Base-by-base conservation (phyloP, 1,140 invertebrate genomes). In the Armadillidium nasatum region DNA sequence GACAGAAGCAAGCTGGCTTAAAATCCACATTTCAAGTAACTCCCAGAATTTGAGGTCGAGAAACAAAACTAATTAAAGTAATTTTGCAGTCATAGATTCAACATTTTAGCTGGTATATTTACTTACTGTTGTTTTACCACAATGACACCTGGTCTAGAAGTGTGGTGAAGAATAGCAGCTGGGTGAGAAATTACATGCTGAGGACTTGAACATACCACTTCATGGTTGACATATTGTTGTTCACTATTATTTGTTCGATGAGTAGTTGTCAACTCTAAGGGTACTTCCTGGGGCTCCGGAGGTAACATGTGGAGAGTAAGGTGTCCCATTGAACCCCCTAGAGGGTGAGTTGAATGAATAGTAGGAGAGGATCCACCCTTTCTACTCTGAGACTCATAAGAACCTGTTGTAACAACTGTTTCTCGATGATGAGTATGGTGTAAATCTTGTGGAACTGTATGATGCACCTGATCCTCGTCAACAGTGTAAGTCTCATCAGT, bases 401-500 rank as follows among this genome's bases (percentile, higher is more conserved):
- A 21, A 33, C 72, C 76, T 54, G 21, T 50, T 6, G 33, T 33
- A 33, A 33, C 33, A 15, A 78, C 45, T 23, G 73, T 78, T n/a
- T 72, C 73, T 21, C 66, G 60, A n/a, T 75, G 68, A 15, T 74
- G 74, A 7, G 71, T 68, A 21, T 78, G 75, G 60, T 60, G 50
- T 15, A 60, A 19, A 60, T 60, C 50, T 60, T 60, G 50, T 19
- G 50, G 50, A 15, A 60, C 50, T 15, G 11, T 60, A 19, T 60
- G 50, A 19, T 60, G 50, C 7, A 60, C 50, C 7, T 60, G 50
- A 60, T 60, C 50, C 7, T 60, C 50, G 4, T 60, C 50, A 69
- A 81, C 76, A 7, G 80, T 78, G n/a, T 76, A 74, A n/a, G 80
- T 81, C 75, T 81, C 80, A 15, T 81, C 80, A n/a, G 80, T 81